Base-by-base conservation (phyloP, 2,113 vertebrate species). In the Amia ocellicauda region DNA sequence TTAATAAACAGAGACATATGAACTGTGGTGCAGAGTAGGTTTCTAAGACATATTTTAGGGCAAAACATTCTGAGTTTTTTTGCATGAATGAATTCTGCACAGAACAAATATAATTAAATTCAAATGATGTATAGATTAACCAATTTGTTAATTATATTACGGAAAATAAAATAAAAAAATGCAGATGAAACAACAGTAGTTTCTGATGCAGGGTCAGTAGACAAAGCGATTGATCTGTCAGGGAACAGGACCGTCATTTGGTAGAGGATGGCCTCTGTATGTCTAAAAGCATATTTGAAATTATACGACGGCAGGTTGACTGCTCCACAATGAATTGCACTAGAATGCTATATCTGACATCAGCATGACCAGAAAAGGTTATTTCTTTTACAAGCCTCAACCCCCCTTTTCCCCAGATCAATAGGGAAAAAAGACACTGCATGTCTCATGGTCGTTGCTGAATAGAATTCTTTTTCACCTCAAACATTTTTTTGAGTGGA, bases 161-260 rank as follows among this genome's bases (percentile, higher is more conserved):
- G 7, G 7, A 47, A 17, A 13, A 47, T 47, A 47, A 47, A 47
- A 5, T 16, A 47, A 47, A 16, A 17, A 13, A 47, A 16, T 5
- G n/a, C n/a, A 16, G n/a, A 47, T 47, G 3, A 47, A 82, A 73
- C 62, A 65, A 24, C 73, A 59, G 74, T 55, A 69, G 71, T 80
- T 80, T 84, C 79, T 79, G 74, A 80, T 74, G 76, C 23, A 31
- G 74, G 77, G 60, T 51, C 63, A 69, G 55, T 31, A 60, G 80
- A 80, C 72, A 75, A 78, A 78, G 75, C 75, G 79, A 86, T 84
- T 83, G 82, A 86, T 84, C 79, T 68, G 63, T 71, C 68, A 80
- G 76, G 80, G 70, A 82, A 77, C 70, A 68, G 69, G 82, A 74
- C 77, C 63, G 77, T 83, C 79, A 70, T 24, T 69, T 72, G 70